These are phyloP conservation scores for Junco hyemalis DNA, from an alignment of 2,113 vertebrate species.

Conservation along the genomic window DNA sequence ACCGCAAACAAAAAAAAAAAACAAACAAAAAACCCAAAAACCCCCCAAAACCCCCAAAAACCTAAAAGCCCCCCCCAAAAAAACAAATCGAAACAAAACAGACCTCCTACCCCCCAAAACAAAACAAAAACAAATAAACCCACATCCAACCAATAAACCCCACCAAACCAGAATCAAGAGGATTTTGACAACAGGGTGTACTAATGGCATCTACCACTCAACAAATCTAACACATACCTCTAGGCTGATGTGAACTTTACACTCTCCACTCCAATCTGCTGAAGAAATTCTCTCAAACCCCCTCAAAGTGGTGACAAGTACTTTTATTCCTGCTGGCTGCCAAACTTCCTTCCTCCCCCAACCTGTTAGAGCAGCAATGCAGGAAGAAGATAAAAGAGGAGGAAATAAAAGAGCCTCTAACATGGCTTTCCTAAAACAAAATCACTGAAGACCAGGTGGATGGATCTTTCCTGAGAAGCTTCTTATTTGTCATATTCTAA, in stretches of 20 bases:
- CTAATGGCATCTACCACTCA: not conserved
- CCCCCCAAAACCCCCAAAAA: no score
- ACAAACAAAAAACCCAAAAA: no score
- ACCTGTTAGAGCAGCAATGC: not conserved
- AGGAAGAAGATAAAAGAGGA: not conserved
- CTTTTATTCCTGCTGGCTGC: conserved; percentile 22
- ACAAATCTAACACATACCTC: conserved; percentile 30
- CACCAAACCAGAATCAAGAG: not conserved
- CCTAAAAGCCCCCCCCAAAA: no score
- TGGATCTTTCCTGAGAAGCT: not conserved
- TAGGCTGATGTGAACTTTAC: conserved; percentile 46
- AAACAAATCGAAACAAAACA: no score
- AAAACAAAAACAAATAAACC: no score
- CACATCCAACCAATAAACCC: not conserved
- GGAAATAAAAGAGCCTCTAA: not conserved
- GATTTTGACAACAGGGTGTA: conserved; percentile 17
- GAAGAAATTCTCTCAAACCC: conserved; percentile 45
- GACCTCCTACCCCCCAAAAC: no score
- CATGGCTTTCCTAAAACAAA: not conserved
- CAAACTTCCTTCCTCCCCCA: conserved; percentile 23
- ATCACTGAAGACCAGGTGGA: not conserved
- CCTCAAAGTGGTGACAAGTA: conserved; percentile 52
- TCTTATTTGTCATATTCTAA: not conserved
- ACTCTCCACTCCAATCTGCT: conserved; percentile 18
- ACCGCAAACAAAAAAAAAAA: not conserved